Percentiles rank a stretch among this genome's conserved stretches.
phyloP scores from a whole-genome alignment of 2,113 vertebrate genomes.

The Hydrolagus affinis region DNA sequence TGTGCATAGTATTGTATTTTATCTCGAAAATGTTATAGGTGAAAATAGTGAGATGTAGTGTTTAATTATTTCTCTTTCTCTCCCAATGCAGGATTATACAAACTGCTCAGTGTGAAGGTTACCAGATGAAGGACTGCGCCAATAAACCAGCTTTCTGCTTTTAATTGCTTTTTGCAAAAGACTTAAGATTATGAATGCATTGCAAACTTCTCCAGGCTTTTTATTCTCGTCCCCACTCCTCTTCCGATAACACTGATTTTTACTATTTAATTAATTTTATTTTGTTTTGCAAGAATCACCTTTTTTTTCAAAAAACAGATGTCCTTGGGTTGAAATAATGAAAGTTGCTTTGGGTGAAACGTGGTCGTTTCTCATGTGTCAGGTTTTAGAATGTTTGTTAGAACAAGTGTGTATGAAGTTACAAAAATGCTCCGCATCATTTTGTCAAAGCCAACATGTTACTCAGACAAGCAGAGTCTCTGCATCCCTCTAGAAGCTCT shows the following conservation, averaged over 20 bases:
- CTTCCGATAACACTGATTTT: conserved; percentile 21
- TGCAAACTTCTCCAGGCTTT: conserved; percentile 21
- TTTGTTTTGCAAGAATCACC: conserved; percentile 27
- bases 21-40: too few species aligned
- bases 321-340: background rate
- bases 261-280: conserved; percentile 35
- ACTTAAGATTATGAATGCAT: conserved; percentile 26
- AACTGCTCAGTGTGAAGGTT: conserved; percentile 53
- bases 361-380: background rate
- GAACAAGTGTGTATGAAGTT: background rate
- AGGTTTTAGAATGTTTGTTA: background rate
- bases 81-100: conserved; percentile 53
- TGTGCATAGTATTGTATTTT: too few species aligned
- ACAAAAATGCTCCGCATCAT: background rate
- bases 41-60: too few species aligned
- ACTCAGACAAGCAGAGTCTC: background rate
- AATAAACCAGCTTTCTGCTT: conserved; percentile 60
- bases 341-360: background rate
- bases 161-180: conserved; percentile 50
- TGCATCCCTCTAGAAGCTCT: background rate
- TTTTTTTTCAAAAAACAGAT: background rate
- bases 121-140: conserved; percentile 58
- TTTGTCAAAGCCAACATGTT: background rate
- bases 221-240: background rate
- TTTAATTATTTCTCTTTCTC: background rate